Percentiles rank a stretch among this genome's conserved stretches.
phyloP scores from a whole-genome alignment of 1,140 invertebrate species.

The Diuraphis noxia region DNA sequence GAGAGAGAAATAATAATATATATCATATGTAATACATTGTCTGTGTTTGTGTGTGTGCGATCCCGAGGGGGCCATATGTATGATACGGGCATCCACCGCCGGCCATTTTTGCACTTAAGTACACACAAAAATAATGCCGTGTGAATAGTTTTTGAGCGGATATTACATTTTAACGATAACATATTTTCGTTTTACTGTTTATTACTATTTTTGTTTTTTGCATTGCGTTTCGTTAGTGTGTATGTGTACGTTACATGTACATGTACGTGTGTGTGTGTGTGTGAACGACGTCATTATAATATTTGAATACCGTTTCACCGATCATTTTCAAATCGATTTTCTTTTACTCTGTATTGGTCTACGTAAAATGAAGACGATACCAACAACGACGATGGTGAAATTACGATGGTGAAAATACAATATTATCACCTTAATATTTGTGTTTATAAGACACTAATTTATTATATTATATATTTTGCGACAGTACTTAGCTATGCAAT shows the following conservation, averaged over 20 bases:
- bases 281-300: neutral
- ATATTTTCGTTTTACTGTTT: neutral
- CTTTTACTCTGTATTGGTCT: neutral
- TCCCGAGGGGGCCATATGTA: neutral
- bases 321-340: conserved; percentile 20
- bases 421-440: neutral
- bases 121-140: neutral
- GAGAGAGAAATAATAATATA: neutral
- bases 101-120: conserved; percentile 14
- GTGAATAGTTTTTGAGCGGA: conserved; percentile 15
- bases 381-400: neutral
- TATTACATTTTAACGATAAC: too few species aligned
- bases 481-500: too few species aligned
- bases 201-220: conserved; percentile 14
- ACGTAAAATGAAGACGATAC: neutral
- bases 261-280: neutral
- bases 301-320: neutral
- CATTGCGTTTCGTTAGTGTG: neutral
- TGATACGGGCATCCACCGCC: neutral
- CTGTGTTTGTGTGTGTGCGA: neutral
- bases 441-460: neutral
- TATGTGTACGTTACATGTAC: too few species aligned
- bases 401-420: neutral
- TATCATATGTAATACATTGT: neutral
- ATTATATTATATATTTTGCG: neutral